Evolutionary conservation across 2,113 vertebrate species (phyloP), one percentile per base, ranked within the genome.

Genomic region (Barbus barbus): DNA sequence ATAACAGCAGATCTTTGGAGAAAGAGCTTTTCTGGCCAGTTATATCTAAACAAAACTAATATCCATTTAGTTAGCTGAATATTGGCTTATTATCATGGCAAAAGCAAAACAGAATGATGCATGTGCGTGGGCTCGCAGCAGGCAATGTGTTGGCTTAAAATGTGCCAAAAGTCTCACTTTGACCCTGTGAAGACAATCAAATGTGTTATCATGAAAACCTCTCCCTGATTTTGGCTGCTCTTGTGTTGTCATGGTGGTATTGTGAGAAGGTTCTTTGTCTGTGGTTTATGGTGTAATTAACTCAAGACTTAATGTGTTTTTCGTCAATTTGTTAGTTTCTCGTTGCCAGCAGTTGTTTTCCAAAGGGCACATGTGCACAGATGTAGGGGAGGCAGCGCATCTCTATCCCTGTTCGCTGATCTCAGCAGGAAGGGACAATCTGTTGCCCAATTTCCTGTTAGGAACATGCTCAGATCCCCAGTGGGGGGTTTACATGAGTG

Each of bases 391-490:
- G 79, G 38, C 72, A 56, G 44, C 22, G 24, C 72, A 73, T 85
- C 85, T 82, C 84, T 84, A 82, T 88, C 84, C 90, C 86, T 88
- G 77, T 90, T 84, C 79, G 92, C 92, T 95, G 93, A 93, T 91
- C 88, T 92, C 91, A 91, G 92, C 93, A 93, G 93, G 92, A 94
- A 93, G 91, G 77, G 89, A 86, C 82, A 91, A 89, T 91, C 88
- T 20, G 58, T 90, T 89, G 86, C 86, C 86, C 86, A 84, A 88
- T 88, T 94, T 94, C 93, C 93, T 94, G 92, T 89, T 84, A 92
- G 91, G 89, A 92, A 90, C 86, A 38, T 36, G 72, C 56, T 83
- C 89, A 77, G 82, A 87, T 92, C 88, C 88, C 90, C 63, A 84
- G 74, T 79, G 89, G 76, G 58, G 85, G 81, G 84, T 83, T 46